Evolutionary conservation across 2,888 invertebrate genomes (phyloP), one percentile per base, ranked within the genome.

Genomic region (Microchrysa polita): DNA sequence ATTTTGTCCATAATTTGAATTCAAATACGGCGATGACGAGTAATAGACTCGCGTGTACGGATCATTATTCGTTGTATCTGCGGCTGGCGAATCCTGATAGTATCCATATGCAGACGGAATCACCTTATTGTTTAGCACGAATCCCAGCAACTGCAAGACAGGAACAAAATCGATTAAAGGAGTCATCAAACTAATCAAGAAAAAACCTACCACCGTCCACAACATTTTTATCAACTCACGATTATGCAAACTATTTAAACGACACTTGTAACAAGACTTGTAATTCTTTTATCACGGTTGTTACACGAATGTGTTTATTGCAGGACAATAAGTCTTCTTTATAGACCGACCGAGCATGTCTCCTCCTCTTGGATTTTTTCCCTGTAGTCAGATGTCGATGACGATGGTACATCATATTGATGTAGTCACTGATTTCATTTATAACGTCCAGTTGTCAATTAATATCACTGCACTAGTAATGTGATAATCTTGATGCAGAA

Each of bases 1-100:
- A 16, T 20, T 40, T 1, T 27, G 55, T 14, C 7, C 14, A 55
- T 69, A 69, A 1, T 18, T 20, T 14, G 69, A 55, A 10, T 27
- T 23, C 12, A 40, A 57, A 12, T 57, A 27, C 1, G 69, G 55
- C 20, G 69, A 69, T 18, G 69, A 57, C 1, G 69, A 55, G 20
- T 69, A 69, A 55, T 44, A 69, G 4, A 55, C 40, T 20, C 69
- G 69, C 1, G 69, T 57, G 18, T 57, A 69, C 9, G 55, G 69
- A 20, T 69, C 57, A n/a, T 5, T 69, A 16, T 55, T 40, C 16
- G 55, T 7, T 7, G 55, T 18, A 10, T 42, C 42, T 34, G 40
- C 10, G n/a, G n/a, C n/a, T 1, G 52, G 20, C 7, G 48, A 40
- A 4, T 57, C 69, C 42, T 27, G 69, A 42, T 69, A 69, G 20